phyloP scores from a whole-genome alignment of 2,113 vertebrate genomes.

The Myrmophylax atrothorax region DNA sequence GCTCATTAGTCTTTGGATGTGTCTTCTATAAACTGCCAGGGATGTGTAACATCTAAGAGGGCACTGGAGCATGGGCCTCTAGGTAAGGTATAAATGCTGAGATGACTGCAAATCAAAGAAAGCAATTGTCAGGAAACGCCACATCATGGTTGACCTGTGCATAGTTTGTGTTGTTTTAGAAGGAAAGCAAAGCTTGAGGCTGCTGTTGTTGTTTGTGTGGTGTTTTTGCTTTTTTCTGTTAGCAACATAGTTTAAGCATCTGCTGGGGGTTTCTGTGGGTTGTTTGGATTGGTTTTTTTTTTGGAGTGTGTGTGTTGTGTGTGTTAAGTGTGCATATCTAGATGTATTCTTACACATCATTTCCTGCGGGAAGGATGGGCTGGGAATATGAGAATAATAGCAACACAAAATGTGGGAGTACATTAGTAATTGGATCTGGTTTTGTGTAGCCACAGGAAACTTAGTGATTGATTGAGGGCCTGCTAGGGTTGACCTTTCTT shows the following conservation, averaged over 20 bases:
- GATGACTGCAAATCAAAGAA: neutral
- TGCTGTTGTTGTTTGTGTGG: neutral
- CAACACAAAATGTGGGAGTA: neutral
- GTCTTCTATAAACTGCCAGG: neutral
- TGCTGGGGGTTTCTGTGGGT: neutral
- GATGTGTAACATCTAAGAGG: neutral
- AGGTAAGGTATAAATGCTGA: neutral
- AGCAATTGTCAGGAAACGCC: neutral
- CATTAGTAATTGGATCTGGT: neutral
- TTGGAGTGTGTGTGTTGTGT: neutral
- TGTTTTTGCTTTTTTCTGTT: neutral
- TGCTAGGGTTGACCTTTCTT: neutral
- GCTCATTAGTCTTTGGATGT: neutral
- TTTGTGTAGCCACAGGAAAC: neutral
- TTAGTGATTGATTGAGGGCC: slow-evolving; percentile 7
- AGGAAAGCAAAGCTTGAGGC: neutral
- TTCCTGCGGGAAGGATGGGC: neutral
- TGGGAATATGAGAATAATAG: neutral
- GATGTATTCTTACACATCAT: neutral
- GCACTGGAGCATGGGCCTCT: neutral
- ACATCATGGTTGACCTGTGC: neutral
- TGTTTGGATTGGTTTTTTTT: neutral
- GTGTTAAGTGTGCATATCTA: neutral
- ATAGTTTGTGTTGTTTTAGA: neutral
- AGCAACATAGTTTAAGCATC: neutral